phyloP scores from a whole-genome alignment of 1,140 invertebrate genomes.

The Dreissena polymorpha region DNA sequence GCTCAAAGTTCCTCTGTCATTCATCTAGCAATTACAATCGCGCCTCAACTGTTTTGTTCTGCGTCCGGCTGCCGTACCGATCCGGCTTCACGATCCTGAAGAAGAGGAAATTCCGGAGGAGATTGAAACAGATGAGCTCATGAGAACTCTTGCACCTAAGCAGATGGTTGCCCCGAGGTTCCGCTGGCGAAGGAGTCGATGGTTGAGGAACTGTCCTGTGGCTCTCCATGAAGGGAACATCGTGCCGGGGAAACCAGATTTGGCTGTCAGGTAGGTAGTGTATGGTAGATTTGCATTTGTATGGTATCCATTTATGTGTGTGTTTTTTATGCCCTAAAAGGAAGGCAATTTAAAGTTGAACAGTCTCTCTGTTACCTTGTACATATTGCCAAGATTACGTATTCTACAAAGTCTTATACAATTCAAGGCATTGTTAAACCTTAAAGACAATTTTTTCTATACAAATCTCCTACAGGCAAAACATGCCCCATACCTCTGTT shows the following conservation, averaged over 20 bases:
- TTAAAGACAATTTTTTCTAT: too few species aligned
- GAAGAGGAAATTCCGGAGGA: slow-evolving; percentile 77
- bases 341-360: background rate
- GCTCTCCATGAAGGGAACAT: slow-evolving; percentile 78
- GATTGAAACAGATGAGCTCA: slow-evolving; percentile 77
- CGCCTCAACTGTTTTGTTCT: slow-evolving; percentile 76
- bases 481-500: too few species aligned
- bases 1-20: background rate
- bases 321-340: background rate
- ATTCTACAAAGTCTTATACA: too few species aligned
- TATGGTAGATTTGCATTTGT: background rate
- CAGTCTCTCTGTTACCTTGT: background rate
- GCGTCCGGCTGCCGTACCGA: slow-evolving; percentile 75
- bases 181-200: slow-evolving; percentile 77
- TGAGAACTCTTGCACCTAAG: slow-evolving; percentile 72
- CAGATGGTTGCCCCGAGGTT: slow-evolving; percentile 76
- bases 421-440: too few species aligned
- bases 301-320: too few species aligned
- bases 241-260: slow-evolving; percentile 76
- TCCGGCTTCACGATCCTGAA: slow-evolving; percentile 74
- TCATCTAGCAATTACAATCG: slow-evolving; percentile 73
- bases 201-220: slow-evolving; percentile 77
- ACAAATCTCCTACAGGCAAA: too few species aligned
- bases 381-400: too few species aligned
- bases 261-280: slow-evolving; percentile 74